A percentile compares a stretch with the other conserved stretches of the same genome.
These are phyloP conservation scores for Clusia tigrina DNA, from an alignment of 2,888 invertebrate species.

Conservation along the genomic window DNA sequence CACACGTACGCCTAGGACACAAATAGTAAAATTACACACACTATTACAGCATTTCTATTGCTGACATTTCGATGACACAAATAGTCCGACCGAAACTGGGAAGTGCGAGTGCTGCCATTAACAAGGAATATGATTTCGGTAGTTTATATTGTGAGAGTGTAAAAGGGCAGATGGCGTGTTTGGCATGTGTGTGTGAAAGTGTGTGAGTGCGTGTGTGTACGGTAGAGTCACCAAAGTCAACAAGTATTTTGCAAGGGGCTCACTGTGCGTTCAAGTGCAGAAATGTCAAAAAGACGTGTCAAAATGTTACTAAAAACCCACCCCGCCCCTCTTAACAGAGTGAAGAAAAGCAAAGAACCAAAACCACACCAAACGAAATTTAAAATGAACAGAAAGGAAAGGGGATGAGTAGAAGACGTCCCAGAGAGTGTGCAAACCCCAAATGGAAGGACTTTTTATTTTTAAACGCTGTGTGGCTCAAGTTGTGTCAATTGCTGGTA, in stretches of 20 bases:
- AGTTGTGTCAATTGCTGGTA: constrained; percentile 1
- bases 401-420: background rate
- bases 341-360: background rate
- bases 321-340: too few relatives aligned
- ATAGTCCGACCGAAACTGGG: background rate
- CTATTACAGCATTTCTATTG: constrained; percentile 4
- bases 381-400: background rate
- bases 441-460: too few relatives aligned
- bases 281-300: constrained; percentile 6
- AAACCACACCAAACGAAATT: background rate
- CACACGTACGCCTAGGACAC: background rate
- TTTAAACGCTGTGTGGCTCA: too few relatives aligned
- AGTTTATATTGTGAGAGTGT: constrained; percentile 1
- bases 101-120: background rate
- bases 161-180: constrained; percentile 3
- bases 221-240: constrained; percentile 3
- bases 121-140: background rate
- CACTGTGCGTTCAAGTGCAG: background rate
- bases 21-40: constrained; percentile 2
- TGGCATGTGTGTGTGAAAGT: background rate
- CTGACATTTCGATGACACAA: constrained; percentile 2
- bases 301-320: background rate
- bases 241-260: constrained; percentile 2
- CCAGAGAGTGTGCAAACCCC: too few relatives aligned
- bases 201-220: background rate